These are phyloP conservation scores for Tipula unca DNA, from an alignment of 2,888 invertebrate genomes.

Conservation along the genomic window DNA sequence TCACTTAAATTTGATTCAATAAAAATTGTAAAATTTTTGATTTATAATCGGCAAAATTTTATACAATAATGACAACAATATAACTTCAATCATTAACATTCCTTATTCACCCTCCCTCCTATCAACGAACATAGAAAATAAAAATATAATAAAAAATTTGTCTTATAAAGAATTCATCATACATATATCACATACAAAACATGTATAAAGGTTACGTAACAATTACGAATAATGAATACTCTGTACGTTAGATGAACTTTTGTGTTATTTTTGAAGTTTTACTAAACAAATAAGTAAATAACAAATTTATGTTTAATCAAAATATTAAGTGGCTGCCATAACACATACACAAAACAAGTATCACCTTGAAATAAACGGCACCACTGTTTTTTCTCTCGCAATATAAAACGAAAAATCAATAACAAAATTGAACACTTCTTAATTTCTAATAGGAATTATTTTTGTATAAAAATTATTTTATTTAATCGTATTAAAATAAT, in stretches of 20 bases:
- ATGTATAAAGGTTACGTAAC: not conserved
- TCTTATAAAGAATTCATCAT: not conserved
- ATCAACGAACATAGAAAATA: not conserved
- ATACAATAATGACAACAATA: not conserved
- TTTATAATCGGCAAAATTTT: slow-evolving; percentile 8
- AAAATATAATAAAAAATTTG: not conserved
- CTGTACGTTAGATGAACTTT: not conserved
- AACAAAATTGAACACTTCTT: not conserved
- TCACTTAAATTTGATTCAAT: not conserved
- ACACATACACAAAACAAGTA: not conserved
- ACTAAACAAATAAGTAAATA: not conserved
- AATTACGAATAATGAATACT: not conserved
- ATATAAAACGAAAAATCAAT: not conserved
- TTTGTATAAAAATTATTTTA: not conserved
- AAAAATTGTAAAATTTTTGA: not conserved
- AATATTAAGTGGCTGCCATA: not conserved
- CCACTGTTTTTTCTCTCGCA: not conserved
- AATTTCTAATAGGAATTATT: not conserved
- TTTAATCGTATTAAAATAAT: not conserved
- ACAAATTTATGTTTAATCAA: not conserved
- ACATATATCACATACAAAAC: not conserved
- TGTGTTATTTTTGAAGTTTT: not conserved
- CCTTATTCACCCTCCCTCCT: not conserved
- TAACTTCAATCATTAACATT: not conserved
- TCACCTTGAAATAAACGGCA: not conserved